phyloP scores from a whole-genome alignment of 1,140 invertebrate species.

The Centruroides vittatus region DNA sequence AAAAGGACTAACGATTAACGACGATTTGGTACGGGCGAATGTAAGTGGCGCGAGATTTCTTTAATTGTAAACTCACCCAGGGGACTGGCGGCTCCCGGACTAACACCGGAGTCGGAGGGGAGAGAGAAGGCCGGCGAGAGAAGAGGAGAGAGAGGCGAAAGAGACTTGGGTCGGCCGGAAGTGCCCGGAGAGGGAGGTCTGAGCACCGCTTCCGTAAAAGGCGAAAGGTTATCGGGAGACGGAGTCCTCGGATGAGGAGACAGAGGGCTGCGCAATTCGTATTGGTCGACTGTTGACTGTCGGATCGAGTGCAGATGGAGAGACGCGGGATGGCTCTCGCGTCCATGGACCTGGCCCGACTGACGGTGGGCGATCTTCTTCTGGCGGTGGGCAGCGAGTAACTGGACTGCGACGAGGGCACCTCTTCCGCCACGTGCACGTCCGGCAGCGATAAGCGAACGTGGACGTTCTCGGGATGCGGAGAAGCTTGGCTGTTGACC shows the following conservation, averaged over 20 bases:
- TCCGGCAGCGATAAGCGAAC: conserved; percentile 11
- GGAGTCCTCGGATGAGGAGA: conserved; percentile 7
- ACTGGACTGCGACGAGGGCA: conserved; percentile 8
- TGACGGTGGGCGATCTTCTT: conserved; percentile 10
- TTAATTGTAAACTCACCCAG: conserved; percentile 1
- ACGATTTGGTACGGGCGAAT: too few relatives aligned
- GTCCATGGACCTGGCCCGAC: conserved; percentile 13
- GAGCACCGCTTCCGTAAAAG: conserved; percentile 4
- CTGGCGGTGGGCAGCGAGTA: conserved; percentile 10
- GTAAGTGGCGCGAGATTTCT: too few relatives aligned
- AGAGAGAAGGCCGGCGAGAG: conserved; percentile 10
- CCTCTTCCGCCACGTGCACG: conserved; percentile 12
- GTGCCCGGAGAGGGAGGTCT: conserved; percentile 1
- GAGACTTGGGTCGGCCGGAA: conserved; percentile 10
- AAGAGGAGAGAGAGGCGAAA: conserved; percentile 1
- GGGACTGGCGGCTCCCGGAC: conserved; percentile 11
- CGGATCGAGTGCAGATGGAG: conserved; percentile 7
- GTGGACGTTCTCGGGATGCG: conserved; percentile 9
- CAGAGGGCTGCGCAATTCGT: neutral
- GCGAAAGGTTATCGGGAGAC: conserved; percentile 2
- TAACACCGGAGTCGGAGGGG: conserved; percentile 4
- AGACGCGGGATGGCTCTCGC: conserved; percentile 12
- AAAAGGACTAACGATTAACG: too few relatives aligned
- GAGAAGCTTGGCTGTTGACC: neutral
- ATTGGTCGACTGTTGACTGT: conserved; percentile 5